phyloP scores from a whole-genome alignment of 2,113 vertebrate species.

The Anhinga rufa region DNA sequence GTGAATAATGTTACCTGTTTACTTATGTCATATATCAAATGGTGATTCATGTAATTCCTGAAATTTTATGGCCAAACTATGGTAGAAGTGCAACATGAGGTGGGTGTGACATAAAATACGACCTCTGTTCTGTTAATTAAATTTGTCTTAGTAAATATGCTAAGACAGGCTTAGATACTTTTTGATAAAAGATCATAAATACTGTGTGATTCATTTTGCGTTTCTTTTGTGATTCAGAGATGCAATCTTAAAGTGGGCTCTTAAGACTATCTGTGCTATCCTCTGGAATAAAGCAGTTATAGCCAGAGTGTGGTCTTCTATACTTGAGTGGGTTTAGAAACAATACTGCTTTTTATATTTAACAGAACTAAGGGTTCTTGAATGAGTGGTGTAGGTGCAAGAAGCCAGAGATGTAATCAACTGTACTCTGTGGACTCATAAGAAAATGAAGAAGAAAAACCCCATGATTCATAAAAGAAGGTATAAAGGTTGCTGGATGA shows the following conservation, averaged over 20 bases:
- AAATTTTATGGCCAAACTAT: background rate
- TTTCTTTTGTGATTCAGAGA: background rate
- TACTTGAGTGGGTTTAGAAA: background rate
- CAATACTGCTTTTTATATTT: background rate
- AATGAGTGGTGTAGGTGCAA: background rate
- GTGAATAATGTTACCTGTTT: background rate
- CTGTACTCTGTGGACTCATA: background rate
- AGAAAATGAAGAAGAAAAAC: background rate
- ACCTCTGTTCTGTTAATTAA: background rate
- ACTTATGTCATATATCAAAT: background rate
- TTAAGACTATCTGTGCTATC: background rate
- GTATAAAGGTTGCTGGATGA: background rate
- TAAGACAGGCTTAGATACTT: background rate
- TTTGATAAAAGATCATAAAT: background rate
- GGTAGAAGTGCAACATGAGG: background rate
- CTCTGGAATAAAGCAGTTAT: background rate
- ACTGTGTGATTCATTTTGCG: background rate
- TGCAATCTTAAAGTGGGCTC: background rate
- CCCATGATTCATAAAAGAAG: background rate
- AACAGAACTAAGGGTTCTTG: background rate
- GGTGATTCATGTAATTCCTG: background rate
- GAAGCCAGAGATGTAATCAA: background rate
- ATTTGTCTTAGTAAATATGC: background rate
- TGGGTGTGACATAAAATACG: background rate
- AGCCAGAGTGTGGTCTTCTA: background rate